phyloP scores from a whole-genome alignment of 2,113 vertebrate species.

The Cyprinus carpio region DNA sequence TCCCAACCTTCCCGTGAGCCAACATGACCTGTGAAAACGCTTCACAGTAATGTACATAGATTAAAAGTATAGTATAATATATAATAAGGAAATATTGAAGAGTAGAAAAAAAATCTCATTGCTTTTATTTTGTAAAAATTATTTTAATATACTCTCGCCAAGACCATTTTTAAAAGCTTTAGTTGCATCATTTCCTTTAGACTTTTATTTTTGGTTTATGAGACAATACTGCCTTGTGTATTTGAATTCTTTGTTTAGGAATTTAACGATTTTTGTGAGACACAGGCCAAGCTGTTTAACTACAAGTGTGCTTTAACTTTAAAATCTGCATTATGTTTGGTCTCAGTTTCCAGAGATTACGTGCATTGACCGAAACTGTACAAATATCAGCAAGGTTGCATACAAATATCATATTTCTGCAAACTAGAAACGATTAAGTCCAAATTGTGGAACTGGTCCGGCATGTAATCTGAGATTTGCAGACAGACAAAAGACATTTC shows the following conservation, averaged over 20 bases:
- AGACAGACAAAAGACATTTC: conserved; percentile 5
- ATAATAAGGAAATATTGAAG: conserved; percentile 75
- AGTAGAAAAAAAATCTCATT: conserved; percentile 41
- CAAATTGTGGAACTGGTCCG: neutral
- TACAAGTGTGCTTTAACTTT: neutral
- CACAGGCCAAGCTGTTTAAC: neutral
- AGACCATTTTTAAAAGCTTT: conserved; percentile 71
- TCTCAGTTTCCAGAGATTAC: neutral
- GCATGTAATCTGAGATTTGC: conserved; percentile 16
- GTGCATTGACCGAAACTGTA: conserved; percentile 16
- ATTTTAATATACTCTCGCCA: conserved; percentile 60
- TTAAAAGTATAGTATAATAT: conserved; percentile 80
- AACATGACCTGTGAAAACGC: conserved; percentile 43
- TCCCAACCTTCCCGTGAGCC: conserved; percentile 57
- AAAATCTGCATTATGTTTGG: neutral
- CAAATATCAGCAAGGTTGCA: neutral
- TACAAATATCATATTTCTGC: conserved; percentile 26
- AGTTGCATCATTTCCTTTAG: conserved; percentile 55
- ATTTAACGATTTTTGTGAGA: conserved; percentile 9
- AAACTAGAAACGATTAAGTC: neutral
- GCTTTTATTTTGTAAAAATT: conserved; percentile 40
- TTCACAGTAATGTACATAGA: conserved; percentile 72
- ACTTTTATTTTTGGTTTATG: conserved; percentile 60
- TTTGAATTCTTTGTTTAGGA: conserved; percentile 37
- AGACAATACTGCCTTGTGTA: conserved; percentile 54